Percentiles rank a stretch among this genome's conserved stretches.
Evolutionary conservation across 2,888 invertebrate genomes (phyloP).

Genomic region (Lampropteryx suffumata): DNA sequence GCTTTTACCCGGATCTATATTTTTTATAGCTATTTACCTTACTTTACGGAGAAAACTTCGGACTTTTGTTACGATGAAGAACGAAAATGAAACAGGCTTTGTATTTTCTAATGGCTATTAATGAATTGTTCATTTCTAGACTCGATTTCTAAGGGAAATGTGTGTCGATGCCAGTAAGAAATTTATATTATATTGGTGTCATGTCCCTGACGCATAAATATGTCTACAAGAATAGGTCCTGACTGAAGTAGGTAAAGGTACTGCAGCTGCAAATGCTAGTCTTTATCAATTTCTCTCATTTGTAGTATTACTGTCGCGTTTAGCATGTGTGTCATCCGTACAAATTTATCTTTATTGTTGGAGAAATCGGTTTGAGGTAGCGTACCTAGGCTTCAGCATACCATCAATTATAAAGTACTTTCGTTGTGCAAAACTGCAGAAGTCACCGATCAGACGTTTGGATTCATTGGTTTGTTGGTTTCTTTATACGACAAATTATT

Average conservation of each 20-base stretch:
- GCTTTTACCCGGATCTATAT: too few relatives aligned
- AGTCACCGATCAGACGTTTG: too few relatives aligned
- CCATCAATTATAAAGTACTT: constrained; percentile 3
- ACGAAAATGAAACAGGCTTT: too few relatives aligned
- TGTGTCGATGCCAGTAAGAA: too few relatives aligned
- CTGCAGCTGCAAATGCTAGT: constrained; percentile 14
- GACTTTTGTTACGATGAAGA: too few relatives aligned
- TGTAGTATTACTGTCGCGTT: constrained; percentile 2
- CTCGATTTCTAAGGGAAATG: too few relatives aligned
- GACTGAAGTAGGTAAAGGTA: constrained; percentile 10
- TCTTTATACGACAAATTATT: too few relatives aligned
- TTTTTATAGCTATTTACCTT: too few relatives aligned
- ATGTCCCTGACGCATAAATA: constrained; percentile 2
- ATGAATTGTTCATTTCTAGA: too few relatives aligned
- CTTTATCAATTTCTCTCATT: constrained; percentile 23
- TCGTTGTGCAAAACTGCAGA: background rate
- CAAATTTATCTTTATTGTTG: constrained; percentile 19
- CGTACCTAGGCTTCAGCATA: constrained; percentile 3
- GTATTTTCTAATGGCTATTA: too few relatives aligned
- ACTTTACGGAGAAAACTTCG: too few relatives aligned
- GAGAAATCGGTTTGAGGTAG: constrained; percentile 18
- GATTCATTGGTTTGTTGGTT: too few relatives aligned
- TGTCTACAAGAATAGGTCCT: constrained; percentile 5
- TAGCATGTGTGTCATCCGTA: constrained; percentile 19
- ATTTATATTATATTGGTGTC: constrained; percentile 3